These are phyloP conservation scores for Phengaris alcon DNA, from an alignment of 2,888 invertebrate species.

Conservation along the genomic window DNA sequence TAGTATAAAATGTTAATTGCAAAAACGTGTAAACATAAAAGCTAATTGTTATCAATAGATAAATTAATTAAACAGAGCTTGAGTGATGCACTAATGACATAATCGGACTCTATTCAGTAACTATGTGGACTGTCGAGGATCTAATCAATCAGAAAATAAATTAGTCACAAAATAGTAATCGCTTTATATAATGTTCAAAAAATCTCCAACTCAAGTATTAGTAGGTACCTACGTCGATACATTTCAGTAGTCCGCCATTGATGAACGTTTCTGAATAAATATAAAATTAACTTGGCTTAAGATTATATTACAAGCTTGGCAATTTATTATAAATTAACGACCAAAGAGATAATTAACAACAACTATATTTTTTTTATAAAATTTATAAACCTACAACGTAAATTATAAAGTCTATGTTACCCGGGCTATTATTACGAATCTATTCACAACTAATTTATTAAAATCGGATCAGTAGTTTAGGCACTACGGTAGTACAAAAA, in stretches of 20 bases:
- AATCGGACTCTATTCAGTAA: not conserved
- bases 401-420: too few relatives aligned
- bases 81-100: not conserved
- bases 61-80: not conserved
- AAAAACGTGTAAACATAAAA: conserved; percentile 1
- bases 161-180: too few relatives aligned
- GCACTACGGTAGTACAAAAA: too few relatives aligned
- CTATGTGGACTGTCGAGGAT: not conserved
- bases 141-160: not conserved
- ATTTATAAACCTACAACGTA: too few relatives aligned
- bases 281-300: not conserved
- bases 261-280: too few relatives aligned
- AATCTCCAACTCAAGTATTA: not conserved
- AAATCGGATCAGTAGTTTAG: too few relatives aligned
- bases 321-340: too few relatives aligned
- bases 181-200: not conserved
- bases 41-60: not conserved
- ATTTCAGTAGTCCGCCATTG: conserved; percentile 2
- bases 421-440: too few relatives aligned
- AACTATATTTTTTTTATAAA: too few relatives aligned
- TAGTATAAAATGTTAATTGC: not conserved
- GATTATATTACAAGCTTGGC: too few relatives aligned
- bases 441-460: too few relatives aligned
- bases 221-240: not conserved
- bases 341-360: too few relatives aligned